Percentiles rank a stretch among this genome's conserved stretches.
Conservation (phyloP, 2,113 vertebrate genomes). For the Jaculus jaculus region DNA sequence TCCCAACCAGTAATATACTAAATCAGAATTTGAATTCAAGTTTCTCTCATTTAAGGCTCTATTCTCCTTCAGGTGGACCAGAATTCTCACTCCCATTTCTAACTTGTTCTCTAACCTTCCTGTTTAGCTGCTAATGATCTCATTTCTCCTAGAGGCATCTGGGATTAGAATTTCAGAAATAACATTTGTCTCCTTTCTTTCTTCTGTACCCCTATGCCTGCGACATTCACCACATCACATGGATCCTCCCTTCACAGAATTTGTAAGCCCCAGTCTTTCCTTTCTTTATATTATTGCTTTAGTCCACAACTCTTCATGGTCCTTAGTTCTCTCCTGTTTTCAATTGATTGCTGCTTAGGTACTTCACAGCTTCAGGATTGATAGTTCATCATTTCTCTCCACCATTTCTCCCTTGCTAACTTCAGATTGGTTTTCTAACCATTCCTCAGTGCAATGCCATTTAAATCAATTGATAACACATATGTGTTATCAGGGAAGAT, state of each 20-base stretch:
- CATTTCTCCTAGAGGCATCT: neutral
- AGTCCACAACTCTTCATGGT: neutral
- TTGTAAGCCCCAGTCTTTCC: neutral
- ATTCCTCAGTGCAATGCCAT: neutral
- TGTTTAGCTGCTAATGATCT: neutral
- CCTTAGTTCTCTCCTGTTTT: neutral
- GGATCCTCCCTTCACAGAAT: neutral
- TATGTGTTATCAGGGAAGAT: neutral
- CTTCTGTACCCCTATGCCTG: neutral
- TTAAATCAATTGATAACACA: neutral
- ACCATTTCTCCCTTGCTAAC: neutral
- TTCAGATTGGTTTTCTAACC: neutral
- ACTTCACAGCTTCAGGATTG: neutral
- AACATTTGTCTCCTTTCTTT: neutral
- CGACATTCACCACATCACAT: fast-evolving
- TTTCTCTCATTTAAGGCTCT: neutral
- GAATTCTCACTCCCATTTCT: neutral
- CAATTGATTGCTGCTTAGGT: neutral
- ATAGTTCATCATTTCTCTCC: neutral
- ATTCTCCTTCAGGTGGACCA: neutral
- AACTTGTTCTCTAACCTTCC: neutral
- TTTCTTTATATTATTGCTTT: neutral
- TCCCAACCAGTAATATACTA: neutral
- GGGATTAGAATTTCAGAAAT: neutral
- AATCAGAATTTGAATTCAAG: neutral